Base-by-base conservation (phyloP, 92 coral and sea anemone genomes). In the Siderastrea siderea region DNA sequence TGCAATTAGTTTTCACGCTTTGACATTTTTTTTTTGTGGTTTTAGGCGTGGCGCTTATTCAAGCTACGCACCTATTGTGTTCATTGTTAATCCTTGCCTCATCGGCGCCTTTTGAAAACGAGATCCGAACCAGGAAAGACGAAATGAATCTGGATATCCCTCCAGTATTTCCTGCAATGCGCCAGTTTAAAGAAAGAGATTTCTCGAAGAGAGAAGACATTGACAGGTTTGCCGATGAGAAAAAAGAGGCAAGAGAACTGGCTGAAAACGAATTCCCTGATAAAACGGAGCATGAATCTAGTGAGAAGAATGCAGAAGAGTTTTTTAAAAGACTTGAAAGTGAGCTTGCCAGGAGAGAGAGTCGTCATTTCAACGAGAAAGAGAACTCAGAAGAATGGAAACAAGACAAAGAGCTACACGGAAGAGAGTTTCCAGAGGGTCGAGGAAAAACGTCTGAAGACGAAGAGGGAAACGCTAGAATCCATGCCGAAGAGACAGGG, bases 21-120 rank as follows among this genome's bases (percentile, higher is more conserved):
- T 26, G 38, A 16, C 4, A 17, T 74, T 11, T 11, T 6, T 57
- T 78, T 7, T 1, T 51, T 9, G 44, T 14, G 2, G 5, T 45
- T 78, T 6, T 47, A 82, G 86, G 55, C 47, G 9, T 60, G 53
- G 59, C 14, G 58, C 52, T 69, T 3, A 15, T 70, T 68, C 68
- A 46, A 55, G 48, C 50, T 43, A 10, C 45, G 19, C 47, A 16
- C 55, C 48, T 82, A n/a, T 4, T 82, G 16, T 69, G 50, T 57
- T 82, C 78, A 11, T 2, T 82, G 17, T 48, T 57, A 2, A 57
- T 70, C 45, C n/a, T 57, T 19, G 69, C 47, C n/a, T 69, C 86
- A n/a, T 47, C 86, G n/a, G 86, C 86, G 55, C 78, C 78, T 46
- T 57, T 82, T 45, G 78, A 57, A 59, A 55, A 57, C 3, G 78